Evolutionary conservation across 2,797 vertebrate species (phyloP).

Genomic region (Oreochromis grahami): DNA sequence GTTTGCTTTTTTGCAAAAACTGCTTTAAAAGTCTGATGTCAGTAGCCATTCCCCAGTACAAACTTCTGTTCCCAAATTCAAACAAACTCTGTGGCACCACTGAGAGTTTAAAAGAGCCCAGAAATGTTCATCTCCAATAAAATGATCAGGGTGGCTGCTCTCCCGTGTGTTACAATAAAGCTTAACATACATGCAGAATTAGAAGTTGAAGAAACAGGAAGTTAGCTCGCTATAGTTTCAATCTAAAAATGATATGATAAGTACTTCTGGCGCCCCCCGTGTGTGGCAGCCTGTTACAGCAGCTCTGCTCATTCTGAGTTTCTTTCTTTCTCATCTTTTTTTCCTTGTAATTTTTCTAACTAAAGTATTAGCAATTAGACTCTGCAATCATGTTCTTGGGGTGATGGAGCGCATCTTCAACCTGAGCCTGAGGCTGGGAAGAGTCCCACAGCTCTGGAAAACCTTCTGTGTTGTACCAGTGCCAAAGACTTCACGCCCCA

Average conservation of each 20-base stretch:
- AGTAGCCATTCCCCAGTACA: rapidly evolving
- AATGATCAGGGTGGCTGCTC: neutral
- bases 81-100: neutral
- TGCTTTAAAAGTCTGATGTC: neutral
- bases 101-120: neutral
- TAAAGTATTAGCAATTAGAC: too few species aligned
- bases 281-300: too few species aligned
- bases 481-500: too few species aligned
- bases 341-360: too few species aligned
- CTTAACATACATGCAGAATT: neutral
- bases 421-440: too few species aligned
- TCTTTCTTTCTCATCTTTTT: too few species aligned
- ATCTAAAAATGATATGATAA: neutral
- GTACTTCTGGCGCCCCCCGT: too few species aligned
- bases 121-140: neutral
- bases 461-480: too few species aligned
- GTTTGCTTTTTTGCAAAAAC: neutral
- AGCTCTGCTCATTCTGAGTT: too few species aligned
- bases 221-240: neutral
- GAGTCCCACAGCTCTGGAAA: too few species aligned
- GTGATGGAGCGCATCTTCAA: too few species aligned
- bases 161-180: neutral
- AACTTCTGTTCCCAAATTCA: neutral
- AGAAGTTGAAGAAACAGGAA: neutral
- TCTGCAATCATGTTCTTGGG: too few species aligned